Base-by-base conservation (phyloP, 1,140 invertebrate genomes). In the Listronotus bonariensis region DNA sequence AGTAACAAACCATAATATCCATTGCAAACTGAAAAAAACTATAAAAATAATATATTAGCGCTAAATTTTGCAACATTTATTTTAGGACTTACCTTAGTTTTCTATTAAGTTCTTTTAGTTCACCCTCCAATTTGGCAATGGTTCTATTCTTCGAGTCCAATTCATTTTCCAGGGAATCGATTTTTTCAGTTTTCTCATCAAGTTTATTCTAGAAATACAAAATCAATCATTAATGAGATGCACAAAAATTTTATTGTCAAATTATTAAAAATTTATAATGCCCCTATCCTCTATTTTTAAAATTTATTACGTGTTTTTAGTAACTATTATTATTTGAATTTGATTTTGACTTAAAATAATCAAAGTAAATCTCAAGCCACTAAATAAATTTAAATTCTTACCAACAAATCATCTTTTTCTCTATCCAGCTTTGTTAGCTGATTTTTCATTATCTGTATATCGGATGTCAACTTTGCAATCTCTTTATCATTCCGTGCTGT, bases 151-250 rank as follows among this genome's bases (percentile, higher is more conserved):
- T 76, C 10, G 34, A 20, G 34, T 58, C 63, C 10, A 78, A 36
- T n/a, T 77, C 68, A 36, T 72, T 49, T 55, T 79, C 76, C 38
- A 80, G 49, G 17, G 14, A 20, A 9, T 65, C 76, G 10, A 74
- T 67, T 70, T 72, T 68, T 54, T 79, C 78, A 6, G 78, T 79
- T 73, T 79, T 79, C 42, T 74, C 73, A 57, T 79, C 78, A 11
- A 80, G 60, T 12, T 65, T 68, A 43, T 76, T 73, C 77, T 78
- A 55, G 34, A 65, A 68, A 66, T 12, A 49, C 7, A 58, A 15
- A 15, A 15, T 7, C 5, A 15, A 26, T 26, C 5, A 26, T 26
- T 26, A 26, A n/a, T n/a, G n/a, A n/a, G n/a, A n/a, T n/a, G n/a
- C n/a, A n/a, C n/a, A n/a, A n/a, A n/a, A n/a, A n/a, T n/a, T n/a